Conservation (phyloP, 2,113 vertebrate genomes). For the Fregetta grallaria region DNA sequence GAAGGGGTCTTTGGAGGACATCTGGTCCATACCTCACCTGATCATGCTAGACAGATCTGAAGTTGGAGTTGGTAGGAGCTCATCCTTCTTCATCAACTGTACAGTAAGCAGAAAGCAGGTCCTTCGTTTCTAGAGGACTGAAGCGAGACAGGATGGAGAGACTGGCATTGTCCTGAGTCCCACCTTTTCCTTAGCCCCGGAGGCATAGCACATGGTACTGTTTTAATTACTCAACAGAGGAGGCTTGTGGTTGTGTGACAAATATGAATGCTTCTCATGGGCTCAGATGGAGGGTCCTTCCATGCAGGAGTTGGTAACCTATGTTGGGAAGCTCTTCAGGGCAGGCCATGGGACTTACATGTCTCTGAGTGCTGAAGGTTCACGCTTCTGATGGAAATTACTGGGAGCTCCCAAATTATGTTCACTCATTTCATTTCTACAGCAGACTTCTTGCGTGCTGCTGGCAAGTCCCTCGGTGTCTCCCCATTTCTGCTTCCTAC, state of each 20-base stretch:
- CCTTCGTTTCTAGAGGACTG: neutral
- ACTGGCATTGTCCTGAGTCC: neutral
- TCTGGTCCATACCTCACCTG: neutral
- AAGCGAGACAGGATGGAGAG: neutral
- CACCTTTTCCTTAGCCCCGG: neutral
- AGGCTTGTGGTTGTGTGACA: neutral
- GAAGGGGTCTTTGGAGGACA: neutral
- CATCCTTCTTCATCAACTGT: neutral
- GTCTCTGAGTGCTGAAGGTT: neutral
- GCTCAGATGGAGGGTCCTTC: neutral
- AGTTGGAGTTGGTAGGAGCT: neutral
- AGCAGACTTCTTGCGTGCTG: neutral
- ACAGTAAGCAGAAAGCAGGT: neutral
- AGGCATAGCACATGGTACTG: neutral
- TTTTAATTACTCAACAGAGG: neutral
- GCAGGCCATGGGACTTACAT: neutral
- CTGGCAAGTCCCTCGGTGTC: neutral
- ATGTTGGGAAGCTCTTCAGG: neutral
- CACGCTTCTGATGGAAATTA: neutral
- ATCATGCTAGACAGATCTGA: neutral
- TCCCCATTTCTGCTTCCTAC: neutral
- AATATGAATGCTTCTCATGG: neutral
- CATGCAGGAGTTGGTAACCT: fast-evolving
- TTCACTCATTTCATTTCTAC: neutral
- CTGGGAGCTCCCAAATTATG: neutral